Base-by-base conservation (phyloP, 2,888 invertebrate genomes). In the Metacarcinus magister region DNA sequence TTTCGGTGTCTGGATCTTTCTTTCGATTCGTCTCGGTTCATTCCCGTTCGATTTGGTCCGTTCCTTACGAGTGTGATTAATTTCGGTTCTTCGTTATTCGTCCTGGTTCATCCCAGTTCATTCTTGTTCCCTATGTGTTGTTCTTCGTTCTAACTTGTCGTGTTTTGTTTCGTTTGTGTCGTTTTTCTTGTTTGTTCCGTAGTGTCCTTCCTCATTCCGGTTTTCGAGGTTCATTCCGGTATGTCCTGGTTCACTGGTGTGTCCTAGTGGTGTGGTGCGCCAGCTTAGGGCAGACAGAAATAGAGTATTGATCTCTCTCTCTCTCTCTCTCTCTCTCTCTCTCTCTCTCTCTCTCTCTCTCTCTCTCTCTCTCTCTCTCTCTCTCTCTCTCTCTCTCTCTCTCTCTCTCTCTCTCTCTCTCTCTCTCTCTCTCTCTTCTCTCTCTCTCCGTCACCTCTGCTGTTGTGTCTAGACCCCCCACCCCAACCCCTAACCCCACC, bases 301-400 rank as follows among this genome's bases (percentile, higher is more conserved):
- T 82, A 82, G 82, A 82, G 82, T 82, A 82, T 82, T 82, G 82
- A 82, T 82, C 82, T 82, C 82, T 82, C 82, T 82, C 82, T 82
- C 82, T 82, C 82, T 82, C 82, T 82, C 82, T 82, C 82, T 82
- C 82, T 82, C 82, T 82, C 82, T 82, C 82, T 82, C 82, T 82
- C 82, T 82, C 82, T 82, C 82, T 82, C 82, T 82, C 82, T 82
- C 82, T 82, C 82, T 82, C 82, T 82, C 82, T 82, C 82, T 82
- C 82, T 82, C 82, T 82, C 82, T 82, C 82, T 82, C 82, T 82
- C 82, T 82, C 82, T 82, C 82, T 82, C 82, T 82, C 82, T 82
- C 82, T 82, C 75, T 75, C 75, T 75, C 75, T 75, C 75, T 75
- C 75, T 75, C 75, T 75, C 75, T 28, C 75, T 75, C 75, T 75